Conservation (phyloP, 2,888 invertebrate species). For the Antitype chi region DNA sequence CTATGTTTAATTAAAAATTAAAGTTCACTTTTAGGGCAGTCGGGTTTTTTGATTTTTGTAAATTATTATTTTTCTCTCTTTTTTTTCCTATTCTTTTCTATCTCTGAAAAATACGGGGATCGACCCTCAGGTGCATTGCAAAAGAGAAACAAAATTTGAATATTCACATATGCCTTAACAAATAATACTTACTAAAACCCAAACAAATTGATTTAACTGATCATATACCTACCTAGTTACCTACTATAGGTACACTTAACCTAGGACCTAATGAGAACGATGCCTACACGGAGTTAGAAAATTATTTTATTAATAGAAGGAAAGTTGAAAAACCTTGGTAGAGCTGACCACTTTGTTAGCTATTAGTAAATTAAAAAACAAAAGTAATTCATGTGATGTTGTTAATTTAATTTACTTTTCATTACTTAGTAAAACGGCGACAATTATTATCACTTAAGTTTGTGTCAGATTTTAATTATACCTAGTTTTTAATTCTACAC, state of each 20-base stretch:
- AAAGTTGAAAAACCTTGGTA: conserved; percentile 9
- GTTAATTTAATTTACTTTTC: conserved; percentile 70
- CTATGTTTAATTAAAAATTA: too few species aligned
- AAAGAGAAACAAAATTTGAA: background rate
- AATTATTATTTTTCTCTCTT: too few species aligned
- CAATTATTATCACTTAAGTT: conserved; percentile 77
- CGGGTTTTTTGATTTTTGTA: too few species aligned
- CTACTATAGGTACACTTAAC: background rate
- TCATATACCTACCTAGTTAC: background rate
- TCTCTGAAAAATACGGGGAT: background rate
- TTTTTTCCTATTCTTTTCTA: too few species aligned
- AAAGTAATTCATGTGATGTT: conserved; percentile 29
- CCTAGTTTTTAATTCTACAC: conserved; percentile 56
- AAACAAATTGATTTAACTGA: background rate
- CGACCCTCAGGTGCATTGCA: too few species aligned
- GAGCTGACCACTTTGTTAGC: conserved; percentile 22
- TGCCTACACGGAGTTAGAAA: background rate
- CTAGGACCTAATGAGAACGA: background rate
- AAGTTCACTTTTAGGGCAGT: too few species aligned
- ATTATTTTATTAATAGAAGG: background rate
- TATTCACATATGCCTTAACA: background rate
- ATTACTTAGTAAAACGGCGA: conserved; percentile 73
- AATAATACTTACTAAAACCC: background rate
- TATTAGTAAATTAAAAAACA: conserved; percentile 57
- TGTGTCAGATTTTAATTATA: conserved; percentile 78